Percentiles rank a stretch among this genome's conserved stretches.
These are phyloP conservation scores for Chiroxiphia lanceolata DNA, from an alignment of 2,797 vertebrate species.

Conservation along the genomic window DNA sequence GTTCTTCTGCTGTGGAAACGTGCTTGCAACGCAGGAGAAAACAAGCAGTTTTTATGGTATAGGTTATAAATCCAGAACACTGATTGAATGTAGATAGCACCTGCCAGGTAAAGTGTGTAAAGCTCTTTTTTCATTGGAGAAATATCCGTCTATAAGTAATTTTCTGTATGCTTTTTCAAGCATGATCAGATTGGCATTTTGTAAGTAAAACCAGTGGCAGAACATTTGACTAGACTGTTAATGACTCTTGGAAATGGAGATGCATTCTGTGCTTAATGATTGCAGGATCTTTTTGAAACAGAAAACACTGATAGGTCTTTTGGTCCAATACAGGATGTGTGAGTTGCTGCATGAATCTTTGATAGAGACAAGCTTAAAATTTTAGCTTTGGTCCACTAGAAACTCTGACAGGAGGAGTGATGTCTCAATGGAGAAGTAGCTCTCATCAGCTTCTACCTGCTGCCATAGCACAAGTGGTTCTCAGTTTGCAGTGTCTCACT, in stretches of 20 bases:
- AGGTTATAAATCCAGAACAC: neutral
- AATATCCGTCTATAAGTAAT: neutral
- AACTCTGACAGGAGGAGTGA: neutral
- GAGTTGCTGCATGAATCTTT: neutral
- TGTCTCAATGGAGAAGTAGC: fast-evolving
- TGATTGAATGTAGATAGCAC: neutral
- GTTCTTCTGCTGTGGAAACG: neutral
- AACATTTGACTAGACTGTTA: neutral
- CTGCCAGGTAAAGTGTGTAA: neutral
- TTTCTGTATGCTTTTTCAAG: neutral
- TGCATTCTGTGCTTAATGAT: neutral
- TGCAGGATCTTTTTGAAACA: neutral
- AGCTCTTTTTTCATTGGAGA: neutral
- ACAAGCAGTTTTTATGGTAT: neutral
- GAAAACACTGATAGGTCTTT: neutral
- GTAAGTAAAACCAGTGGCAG: neutral
- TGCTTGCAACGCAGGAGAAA: neutral
- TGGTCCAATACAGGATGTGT: neutral
- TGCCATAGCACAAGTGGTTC: neutral
- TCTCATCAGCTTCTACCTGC: neutral
- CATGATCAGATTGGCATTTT: neutral
- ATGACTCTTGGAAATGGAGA: neutral
- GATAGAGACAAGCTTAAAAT: neutral
- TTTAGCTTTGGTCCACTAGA: neutral
- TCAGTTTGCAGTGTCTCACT: neutral